Percentiles rank a stretch among this genome's conserved stretches.
Conservation (phyloP, 1,140 invertebrate genomes). For the Neuroterus valhalla region DNA sequence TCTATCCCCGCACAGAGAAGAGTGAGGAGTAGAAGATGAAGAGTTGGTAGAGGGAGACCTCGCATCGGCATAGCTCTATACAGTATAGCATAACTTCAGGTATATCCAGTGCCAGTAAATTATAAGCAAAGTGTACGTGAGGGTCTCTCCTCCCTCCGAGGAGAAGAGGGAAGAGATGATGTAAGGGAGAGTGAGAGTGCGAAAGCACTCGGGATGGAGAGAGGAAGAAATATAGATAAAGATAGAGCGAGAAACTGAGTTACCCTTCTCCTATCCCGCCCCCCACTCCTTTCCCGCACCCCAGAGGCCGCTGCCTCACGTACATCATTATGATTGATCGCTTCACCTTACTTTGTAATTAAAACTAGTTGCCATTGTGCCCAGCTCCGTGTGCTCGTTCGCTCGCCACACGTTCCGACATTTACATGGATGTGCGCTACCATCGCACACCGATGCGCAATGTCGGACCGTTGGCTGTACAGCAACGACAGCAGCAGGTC, state of each 20-base stretch:
- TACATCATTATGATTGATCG: constrained; percentile 77
- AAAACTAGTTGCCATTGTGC: constrained; percentile 76
- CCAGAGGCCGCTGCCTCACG: constrained; percentile 73
- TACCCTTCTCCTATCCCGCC: constrained; percentile 56
- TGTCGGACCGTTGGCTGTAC: constrained; percentile 2
- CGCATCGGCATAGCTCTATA: constrained; percentile 60
- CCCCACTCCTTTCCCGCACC: constrained; percentile 67
- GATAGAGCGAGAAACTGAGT: constrained; percentile 46
- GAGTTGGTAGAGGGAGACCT: constrained; percentile 48
- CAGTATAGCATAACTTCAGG: constrained; percentile 74
- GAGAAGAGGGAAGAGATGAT: constrained; percentile 44
- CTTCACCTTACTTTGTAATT: constrained; percentile 77
- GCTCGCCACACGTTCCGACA: constrained; percentile 57
- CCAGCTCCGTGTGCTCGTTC: constrained; percentile 47
- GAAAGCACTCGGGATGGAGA: constrained; percentile 32
- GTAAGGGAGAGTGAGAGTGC: constrained; percentile 45
- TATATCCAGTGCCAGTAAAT: constrained; percentile 75
- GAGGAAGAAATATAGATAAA: constrained; percentile 45
- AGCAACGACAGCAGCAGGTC: constrained; percentile 24
- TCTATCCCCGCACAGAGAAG: constrained; percentile 5
- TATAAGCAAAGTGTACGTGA: constrained; percentile 75
- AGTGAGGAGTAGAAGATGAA: constrained; percentile 32
- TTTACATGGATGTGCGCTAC: constrained; percentile 61
- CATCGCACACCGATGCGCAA: constrained; percentile 34
- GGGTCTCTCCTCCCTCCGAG: constrained; percentile 63